Base-by-base conservation (phyloP, 2,797 vertebrate genomes). In the Urophycis tenuis region DNA sequence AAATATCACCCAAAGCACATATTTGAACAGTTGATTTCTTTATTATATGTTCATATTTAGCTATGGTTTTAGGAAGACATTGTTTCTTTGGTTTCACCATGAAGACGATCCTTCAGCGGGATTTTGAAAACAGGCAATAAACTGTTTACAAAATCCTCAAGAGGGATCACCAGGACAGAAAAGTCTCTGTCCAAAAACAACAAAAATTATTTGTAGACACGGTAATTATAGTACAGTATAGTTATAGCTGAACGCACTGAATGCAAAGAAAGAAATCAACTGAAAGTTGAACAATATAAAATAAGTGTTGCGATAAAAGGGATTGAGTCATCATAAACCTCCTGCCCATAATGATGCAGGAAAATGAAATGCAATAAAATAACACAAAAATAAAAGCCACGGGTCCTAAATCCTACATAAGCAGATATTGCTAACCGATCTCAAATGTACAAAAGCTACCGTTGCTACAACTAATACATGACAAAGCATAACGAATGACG, bases 211-310 rank as follows among this genome's bases (percentile, higher is more conserved):
- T 82, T 74, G 78, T 76, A 71, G 72, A 80, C 83, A 84, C 33
- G 82, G 82, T 76, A 82, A 83, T 80, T 71, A 73, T 53, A 83
- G 80, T 80, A 74, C 81, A 88, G n/a, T n/a, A n/a, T n/a, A n/a
- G n/a, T n/a, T n/a, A 87, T 85, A 41, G 74, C 84, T 85, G 79
- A 83, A 85, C 81, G 77, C 53, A 80, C 71, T 77, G 81, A 85
- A 80, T 76, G 80, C 86, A 85, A 76, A 84, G 64, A 83, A 36
- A 79, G 74, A 75, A 88, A 84, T 81, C 79, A 34, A 85, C 81
- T 86, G 73, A 75, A 79, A 80, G 77, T 80, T 83, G 84, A 76
- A 83, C 78, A 83, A 83, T 74, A 81, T 72, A 83, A 86, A 87
- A 84, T 45, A 86, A 73, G 76, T 67, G 35, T 69, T 39, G 74